phyloP scores from a whole-genome alignment of 1,140 invertebrate species.

The Leucophenga varia region DNA sequence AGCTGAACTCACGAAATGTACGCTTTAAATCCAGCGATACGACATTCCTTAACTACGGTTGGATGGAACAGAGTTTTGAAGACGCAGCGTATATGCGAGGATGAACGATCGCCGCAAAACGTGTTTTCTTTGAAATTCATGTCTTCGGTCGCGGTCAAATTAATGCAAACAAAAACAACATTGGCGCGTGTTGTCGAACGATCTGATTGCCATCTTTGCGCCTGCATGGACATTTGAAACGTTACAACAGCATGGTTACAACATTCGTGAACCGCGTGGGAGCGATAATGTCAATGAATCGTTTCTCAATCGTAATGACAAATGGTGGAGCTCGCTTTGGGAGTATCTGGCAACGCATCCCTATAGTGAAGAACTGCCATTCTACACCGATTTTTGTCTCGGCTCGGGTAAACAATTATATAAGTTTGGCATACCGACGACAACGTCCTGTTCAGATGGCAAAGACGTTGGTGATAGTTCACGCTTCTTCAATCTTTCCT shows the following conservation, averaged over 20 bases:
- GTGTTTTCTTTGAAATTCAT: conserved; percentile 93
- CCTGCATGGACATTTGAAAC: conserved; percentile 88
- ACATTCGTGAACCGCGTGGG: conserved; percentile 31
- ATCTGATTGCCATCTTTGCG: conserved; percentile 88
- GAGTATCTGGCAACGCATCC: conserved; percentile 68
- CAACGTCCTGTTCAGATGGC: neutral
- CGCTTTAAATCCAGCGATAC: conserved; percentile 85
- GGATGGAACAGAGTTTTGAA: conserved; percentile 71
- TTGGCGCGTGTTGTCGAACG: conserved; percentile 66
- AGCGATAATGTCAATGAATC: conserved; percentile 57
- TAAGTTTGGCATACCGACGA: conserved; percentile 32
- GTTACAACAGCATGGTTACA: conserved; percentile 31
- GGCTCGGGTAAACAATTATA: conserved; percentile 63
- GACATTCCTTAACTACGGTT: conserved; percentile 94
- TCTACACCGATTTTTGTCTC: conserved; percentile 78
- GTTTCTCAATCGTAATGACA: conserved; percentile 71
- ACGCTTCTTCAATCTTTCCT: conserved; percentile 59
- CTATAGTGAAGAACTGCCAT: conserved; percentile 63
- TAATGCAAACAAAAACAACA: conserved; percentile 79
- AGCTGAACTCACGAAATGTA: conserved; percentile 81
- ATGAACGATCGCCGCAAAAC: conserved; percentile 61
- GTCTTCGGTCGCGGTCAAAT: conserved; percentile 85
- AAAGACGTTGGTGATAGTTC: neutral
- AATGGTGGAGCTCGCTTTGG: conserved; percentile 76
- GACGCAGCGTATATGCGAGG: conserved; percentile 57